These are phyloP conservation scores for Petrolisthes manimaculis DNA, from an alignment of 2,888 invertebrate species.

Conservation along the genomic window DNA sequence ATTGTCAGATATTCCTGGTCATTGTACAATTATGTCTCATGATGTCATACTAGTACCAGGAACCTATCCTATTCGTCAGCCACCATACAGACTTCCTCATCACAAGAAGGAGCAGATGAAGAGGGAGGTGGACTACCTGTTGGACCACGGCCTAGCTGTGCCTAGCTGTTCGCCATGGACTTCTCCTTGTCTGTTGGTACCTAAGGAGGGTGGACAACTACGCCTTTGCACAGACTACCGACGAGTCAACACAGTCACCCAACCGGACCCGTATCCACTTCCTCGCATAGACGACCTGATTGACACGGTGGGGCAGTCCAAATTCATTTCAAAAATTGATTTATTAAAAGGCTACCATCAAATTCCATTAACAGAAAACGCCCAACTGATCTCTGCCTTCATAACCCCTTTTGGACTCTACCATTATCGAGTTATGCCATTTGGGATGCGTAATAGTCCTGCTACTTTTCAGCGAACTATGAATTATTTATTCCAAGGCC, in stretches of 20 bases:
- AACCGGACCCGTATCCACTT: not conserved
- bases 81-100: not conserved
- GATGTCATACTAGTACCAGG: not conserved
- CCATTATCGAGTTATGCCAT: constrained; percentile 20
- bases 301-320: not conserved
- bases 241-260: not conserved
- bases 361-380: constrained; percentile 13
- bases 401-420: constrained; percentile 31
- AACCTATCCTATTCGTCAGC: not conserved
- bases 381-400: constrained; percentile 24
- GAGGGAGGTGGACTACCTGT: not conserved
- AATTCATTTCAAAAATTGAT: constrained; percentile 12
- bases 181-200: constrained; percentile 5
- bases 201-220: not conserved
- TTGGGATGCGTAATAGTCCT: constrained; percentile 20
- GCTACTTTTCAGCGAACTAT: constrained; percentile 18
- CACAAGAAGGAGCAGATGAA: not conserved
- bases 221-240: constrained; percentile 14
- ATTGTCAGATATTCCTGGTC: not conserved
- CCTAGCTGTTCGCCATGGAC: not conserved
- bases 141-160: not conserved
- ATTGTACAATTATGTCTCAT: not conserved
- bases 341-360: constrained; percentile 19
- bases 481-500: constrained; percentile 3
- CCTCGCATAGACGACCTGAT: not conserved